These are phyloP conservation scores for Eciton burchellii DNA, from an alignment of 1,140 invertebrate species.

Conservation along the genomic window DNA sequence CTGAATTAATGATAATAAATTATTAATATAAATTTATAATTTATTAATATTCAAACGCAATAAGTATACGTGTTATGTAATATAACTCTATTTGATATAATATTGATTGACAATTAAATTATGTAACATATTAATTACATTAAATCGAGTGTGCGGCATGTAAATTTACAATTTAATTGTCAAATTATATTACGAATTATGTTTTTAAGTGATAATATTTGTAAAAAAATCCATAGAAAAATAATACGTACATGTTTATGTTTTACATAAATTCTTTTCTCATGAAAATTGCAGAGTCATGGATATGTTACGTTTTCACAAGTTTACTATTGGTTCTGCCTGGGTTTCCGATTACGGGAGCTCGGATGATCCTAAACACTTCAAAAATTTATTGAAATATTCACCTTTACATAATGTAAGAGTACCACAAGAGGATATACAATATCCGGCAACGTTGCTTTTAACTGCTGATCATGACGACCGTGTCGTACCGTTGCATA, in stretches of 20 bases:
- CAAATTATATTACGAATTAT: too few species aligned
- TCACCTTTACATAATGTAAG: conserved; percentile 98
- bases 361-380: conserved; percentile 95
- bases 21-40: too few species aligned
- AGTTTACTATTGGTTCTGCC: conserved; percentile 98
- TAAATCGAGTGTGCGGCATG: background rate
- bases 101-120: too few species aligned
- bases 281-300: conserved; percentile 90
- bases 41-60: too few species aligned
- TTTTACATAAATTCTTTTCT: background rate
- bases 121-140: background rate
- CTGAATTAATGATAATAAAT: too few species aligned
- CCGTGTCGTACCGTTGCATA: conserved; percentile 97
- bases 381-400: conserved; percentile 95
- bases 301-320: conserved; percentile 99
- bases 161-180: too few species aligned
- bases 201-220: too few species aligned
- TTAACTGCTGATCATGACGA: conserved; percentile 99
- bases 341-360: conserved; percentile 99
- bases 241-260: too few species aligned
- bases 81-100: too few species aligned
- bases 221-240: too few species aligned
- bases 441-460: conserved; percentile 97
- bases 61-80: too few species aligned
- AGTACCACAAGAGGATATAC: conserved; percentile 86